Conservation (phyloP, 2,113 vertebrate species). For the Perca fluviatilis region DNA sequence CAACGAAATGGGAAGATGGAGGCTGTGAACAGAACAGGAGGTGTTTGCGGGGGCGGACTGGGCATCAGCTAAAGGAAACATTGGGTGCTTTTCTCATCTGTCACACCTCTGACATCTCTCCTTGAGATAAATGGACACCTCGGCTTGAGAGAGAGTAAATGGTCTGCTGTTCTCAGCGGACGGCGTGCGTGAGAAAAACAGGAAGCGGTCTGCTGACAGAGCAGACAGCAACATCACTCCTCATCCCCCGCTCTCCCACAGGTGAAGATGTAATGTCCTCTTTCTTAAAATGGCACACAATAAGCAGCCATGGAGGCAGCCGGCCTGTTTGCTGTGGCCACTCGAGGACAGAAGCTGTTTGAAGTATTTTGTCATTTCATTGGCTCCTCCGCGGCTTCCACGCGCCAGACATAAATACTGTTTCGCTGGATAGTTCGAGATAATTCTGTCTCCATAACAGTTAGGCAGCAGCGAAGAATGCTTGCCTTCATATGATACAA, state of each 20-base stretch:
- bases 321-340: conserved; percentile 40
- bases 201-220: conserved; percentile 64
- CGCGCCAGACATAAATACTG: conserved; percentile 72
- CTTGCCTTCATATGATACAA: conserved; percentile 68
- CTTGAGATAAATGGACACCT: conserved; percentile 83
- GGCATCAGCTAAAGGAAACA: conserved; percentile 60
- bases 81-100: conserved; percentile 69
- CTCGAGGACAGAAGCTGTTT: conserved; percentile 39
- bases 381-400: conserved; percentile 23
- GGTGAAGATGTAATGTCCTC: conserved; percentile 58
- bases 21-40: conserved; percentile 21
- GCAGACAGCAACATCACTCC: conserved; percentile 70
- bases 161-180: conserved; percentile 66
- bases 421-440: conserved; percentile 57
- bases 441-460: conserved; percentile 70
- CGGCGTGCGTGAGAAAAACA: conserved; percentile 66
- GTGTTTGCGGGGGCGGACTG: conserved; percentile 46
- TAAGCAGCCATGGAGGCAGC: conserved; percentile 33
- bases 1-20: neutral
- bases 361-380: conserved; percentile 56
- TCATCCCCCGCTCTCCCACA: conserved; percentile 54
- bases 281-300: conserved; percentile 54
- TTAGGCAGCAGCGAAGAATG: conserved; percentile 64
- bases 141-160: conserved; percentile 62
- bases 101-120: conserved; percentile 81